Base-by-base conservation (phyloP, 2,888 invertebrate species). In the Sarcophaga caerulescens region DNA sequence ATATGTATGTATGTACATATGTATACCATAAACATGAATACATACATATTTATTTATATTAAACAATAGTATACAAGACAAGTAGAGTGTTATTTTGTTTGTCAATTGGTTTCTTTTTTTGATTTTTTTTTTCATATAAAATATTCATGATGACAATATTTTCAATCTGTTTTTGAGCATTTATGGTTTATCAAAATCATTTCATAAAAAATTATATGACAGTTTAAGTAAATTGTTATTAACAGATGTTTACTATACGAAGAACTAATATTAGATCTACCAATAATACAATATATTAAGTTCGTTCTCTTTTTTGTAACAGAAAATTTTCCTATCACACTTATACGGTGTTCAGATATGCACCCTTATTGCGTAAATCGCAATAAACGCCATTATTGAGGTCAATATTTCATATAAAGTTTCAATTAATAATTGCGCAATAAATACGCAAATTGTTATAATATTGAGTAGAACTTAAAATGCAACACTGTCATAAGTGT, bases 121-220 rank as follows among this genome's bases (percentile, higher is more conserved):
- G 1, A 0, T 35, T 35, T 35, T 35, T 35, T 35, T 10, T 35
- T 35, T 35, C 6, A 35, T 35, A 70, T 70, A 6, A 70, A 70
- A 70, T 70, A 70, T 70, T 70, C 69, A 70, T 70, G 69, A 70
- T 70, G 69, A 52, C 52, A 70, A 70, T 70, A 70, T 70, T 70
- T 57, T 25, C 69, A 70, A 70, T 70, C 52, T 70, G 69, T 70
- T 52, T 57, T 70, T 70, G 25, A 70, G 47, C 69, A 70, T 70
- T 70, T 70, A 70, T 70, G 52, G 52, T n/a, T 70, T 70, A 52
- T 70, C 69, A 70, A 57, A 57, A 70, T 52, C 17, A 52, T 70
- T 52, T 70, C 23, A 70, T 70, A 52, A 70, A 68, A 57, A 70
- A 47, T 70, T 25, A 57, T 57, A 70, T 70, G 69, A 52, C 69